A percentile compares a stretch with the other conserved stretches of the same genome.
These are phyloP conservation scores for Hololepta plana DNA, from an alignment of 2,888 invertebrate species.

Conservation along the genomic window DNA sequence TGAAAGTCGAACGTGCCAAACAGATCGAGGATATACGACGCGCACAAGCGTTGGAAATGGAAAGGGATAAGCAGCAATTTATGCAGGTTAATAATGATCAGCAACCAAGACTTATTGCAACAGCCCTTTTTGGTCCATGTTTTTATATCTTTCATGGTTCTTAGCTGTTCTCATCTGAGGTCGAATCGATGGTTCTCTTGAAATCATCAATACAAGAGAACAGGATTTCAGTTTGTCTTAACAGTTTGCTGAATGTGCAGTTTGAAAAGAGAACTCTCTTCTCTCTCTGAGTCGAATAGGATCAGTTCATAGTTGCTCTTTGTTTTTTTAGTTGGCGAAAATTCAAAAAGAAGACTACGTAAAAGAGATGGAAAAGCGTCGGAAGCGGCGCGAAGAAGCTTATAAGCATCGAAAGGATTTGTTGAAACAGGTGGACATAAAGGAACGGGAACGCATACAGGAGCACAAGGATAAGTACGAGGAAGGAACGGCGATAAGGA, in stretches of 20 bases:
- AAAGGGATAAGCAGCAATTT: constrained; percentile 33
- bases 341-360: constrained; percentile 26
- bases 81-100: constrained; percentile 15
- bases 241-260: no score
- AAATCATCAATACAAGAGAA: neutral
- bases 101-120: neutral
- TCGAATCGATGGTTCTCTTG: neutral
- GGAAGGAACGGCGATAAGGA: constrained; percentile 43
- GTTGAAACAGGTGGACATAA: constrained; percentile 51
- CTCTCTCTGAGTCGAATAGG: no score
- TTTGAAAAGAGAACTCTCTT: no score
- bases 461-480: constrained; percentile 41
- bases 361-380: constrained; percentile 25
- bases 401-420: constrained; percentile 41
- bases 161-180: neutral
- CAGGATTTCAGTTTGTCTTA: constrained; percentile 1
- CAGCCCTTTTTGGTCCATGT: neutral
- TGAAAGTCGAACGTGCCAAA: constrained; percentile 27
- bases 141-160: constrained; percentile 2
- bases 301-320: no score
- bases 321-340: constrained; percentile 32
- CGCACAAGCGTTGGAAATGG: constrained; percentile 45
- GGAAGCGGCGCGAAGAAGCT: constrained; percentile 25
- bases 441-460: constrained; percentile 44
- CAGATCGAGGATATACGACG: constrained; percentile 35